phyloP scores from a whole-genome alignment of 2,113 vertebrate genomes.

The Phrynosoma platyrhinos region DNA sequence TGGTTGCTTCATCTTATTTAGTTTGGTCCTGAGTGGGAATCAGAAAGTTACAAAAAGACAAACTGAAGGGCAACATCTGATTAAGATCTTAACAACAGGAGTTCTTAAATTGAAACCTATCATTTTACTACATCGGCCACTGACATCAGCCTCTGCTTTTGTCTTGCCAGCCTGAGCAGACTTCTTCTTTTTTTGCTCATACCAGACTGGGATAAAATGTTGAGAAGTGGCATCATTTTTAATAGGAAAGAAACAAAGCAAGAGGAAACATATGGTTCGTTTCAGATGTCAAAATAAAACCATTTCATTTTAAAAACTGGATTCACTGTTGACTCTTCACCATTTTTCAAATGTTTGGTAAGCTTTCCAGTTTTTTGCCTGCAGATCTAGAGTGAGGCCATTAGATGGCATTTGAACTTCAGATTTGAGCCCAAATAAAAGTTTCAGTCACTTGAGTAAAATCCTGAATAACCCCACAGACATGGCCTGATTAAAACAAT shows the following conservation, averaged over 20 bases:
- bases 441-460: not conserved
- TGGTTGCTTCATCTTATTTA: too few relatives aligned
- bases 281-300: conserved; percentile 2
- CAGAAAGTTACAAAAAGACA: not conserved
- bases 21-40: not conserved
- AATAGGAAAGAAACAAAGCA: not conserved
- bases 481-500: conserved; percentile 2
- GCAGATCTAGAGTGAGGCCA: not conserved
- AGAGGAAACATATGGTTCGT: conserved; percentile 43
- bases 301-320: not conserved
- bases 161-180: not conserved
- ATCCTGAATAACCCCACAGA: not conserved
- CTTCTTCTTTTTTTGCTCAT: not conserved
- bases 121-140: not conserved
- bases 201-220: not conserved
- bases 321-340: fast-evolving
- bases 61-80: too few relatives aligned
- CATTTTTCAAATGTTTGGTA: not conserved
- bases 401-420: conserved; percentile 68
- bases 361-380: fast-evolving
- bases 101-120: not conserved
- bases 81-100: not conserved
- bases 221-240: not conserved
- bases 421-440: not conserved
- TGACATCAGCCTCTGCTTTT: not conserved